A percentile compares a stretch with the other conserved stretches of the same genome.
Evolutionary conservation across 2,797 vertebrate genomes (phyloP).

Genomic region (Tapirus indicus): DNA sequence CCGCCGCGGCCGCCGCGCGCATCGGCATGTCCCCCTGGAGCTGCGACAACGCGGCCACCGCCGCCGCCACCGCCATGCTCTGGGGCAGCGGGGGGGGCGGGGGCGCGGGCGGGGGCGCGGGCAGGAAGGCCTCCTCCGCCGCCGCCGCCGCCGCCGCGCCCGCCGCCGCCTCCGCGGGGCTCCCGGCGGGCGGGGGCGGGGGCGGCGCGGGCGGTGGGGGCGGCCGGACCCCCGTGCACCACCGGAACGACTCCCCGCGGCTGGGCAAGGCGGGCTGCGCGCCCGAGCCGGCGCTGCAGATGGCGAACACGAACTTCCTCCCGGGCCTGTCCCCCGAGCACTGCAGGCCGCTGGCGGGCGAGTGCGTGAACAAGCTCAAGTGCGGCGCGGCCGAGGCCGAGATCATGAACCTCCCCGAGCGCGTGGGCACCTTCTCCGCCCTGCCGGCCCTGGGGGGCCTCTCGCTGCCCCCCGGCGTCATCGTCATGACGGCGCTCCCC

Average conservation of each 20-base stretch:
- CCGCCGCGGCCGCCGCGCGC: constrained; percentile 93
- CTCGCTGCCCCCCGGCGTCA: constrained; percentile 99
- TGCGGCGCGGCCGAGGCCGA: constrained; percentile 97
- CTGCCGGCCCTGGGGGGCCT: constrained; percentile 98
- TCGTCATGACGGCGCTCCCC: constrained; percentile 99
- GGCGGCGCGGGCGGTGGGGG: constrained; percentile 86
- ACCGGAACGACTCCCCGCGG: constrained; percentile 96
- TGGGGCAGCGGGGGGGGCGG: constrained; percentile 85
- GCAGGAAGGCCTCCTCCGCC: too few species aligned
- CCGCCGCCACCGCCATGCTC: constrained; percentile 97
- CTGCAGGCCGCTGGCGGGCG: constrained; percentile 98
- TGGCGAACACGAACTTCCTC: constrained; percentile 99
- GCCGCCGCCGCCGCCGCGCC: too few species aligned
- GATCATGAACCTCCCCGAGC: constrained; percentile 99
- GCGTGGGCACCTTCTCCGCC: constrained; percentile 98
- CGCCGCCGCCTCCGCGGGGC: too few species aligned
- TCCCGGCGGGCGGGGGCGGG: constrained; percentile 50
- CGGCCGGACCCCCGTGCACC: constrained; percentile 88
- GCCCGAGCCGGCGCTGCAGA: constrained; percentile 95
- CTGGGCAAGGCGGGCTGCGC: constrained; percentile 96
- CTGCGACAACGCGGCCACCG: constrained; percentile 94
- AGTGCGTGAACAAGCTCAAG: constrained; percentile 99
- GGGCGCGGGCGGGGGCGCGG: constrained; percentile 73
- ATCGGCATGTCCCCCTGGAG: constrained; percentile 98
- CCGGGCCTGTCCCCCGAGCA: constrained; percentile 97